Conservation (phyloP, 1,140 invertebrate genomes). For the Odontomachus brunneus region DNA sequence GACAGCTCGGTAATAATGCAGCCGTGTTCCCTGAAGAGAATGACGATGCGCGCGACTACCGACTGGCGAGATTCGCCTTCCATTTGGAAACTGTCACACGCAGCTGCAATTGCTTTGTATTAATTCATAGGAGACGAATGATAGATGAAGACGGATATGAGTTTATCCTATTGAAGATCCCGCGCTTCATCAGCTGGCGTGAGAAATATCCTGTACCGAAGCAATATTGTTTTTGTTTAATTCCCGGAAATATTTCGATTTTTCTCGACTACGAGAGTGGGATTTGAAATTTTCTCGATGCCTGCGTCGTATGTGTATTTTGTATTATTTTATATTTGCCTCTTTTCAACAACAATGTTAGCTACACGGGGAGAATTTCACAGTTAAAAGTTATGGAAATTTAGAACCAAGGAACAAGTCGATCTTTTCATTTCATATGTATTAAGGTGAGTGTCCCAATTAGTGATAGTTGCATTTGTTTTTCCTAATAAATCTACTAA, state of each 20-base stretch:
- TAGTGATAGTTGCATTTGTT: too few species aligned
- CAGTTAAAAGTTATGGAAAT: too few species aligned
- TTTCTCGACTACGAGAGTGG: too few species aligned
- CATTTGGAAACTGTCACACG: slow-evolving; percentile 61
- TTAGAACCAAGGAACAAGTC: too few species aligned
- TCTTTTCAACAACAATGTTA: too few species aligned
- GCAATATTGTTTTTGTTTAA: background rate
- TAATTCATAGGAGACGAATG: slow-evolving; percentile 53
- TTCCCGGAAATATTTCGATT: background rate
- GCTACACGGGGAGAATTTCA: too few species aligned
- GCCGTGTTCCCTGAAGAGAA: slow-evolving; percentile 46
- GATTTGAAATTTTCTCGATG: too few species aligned
- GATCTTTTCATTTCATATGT: too few species aligned
- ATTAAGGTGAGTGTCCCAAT: too few species aligned
- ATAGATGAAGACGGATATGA: slow-evolving; percentile 69
- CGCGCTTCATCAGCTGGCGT: background rate
- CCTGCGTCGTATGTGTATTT: too few species aligned
- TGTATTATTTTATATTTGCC: too few species aligned
- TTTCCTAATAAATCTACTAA: too few species aligned
- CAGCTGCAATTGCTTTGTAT: slow-evolving; percentile 67
- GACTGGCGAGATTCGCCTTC: slow-evolving; percentile 50
- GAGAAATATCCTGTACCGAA: background rate
- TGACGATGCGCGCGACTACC: slow-evolving; percentile 49
- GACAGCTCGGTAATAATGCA: slow-evolving; percentile 67
- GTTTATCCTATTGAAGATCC: background rate